Evolutionary conservation across 2,888 invertebrate genomes (phyloP).

Genomic region (Myathropa florea): DNA sequence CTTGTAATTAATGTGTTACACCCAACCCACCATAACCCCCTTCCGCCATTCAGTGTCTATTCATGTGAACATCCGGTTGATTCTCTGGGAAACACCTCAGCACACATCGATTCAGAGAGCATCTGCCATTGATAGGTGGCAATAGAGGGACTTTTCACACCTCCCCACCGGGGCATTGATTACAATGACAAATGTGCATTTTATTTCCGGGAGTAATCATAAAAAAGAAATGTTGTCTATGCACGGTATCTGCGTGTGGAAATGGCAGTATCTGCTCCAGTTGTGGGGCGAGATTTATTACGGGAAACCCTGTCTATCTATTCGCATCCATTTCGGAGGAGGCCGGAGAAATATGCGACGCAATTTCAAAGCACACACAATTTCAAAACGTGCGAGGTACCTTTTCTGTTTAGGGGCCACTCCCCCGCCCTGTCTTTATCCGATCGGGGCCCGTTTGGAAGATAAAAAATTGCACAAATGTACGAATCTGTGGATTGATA

Average conservation of each 20-base stretch:
- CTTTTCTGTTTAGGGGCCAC: too few relatives aligned
- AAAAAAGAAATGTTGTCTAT: conserved; percentile 12
- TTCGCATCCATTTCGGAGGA: conserved; percentile 26
- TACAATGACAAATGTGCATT: conserved; percentile 69
- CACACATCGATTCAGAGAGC: conserved; percentile 1
- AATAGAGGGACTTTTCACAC: conserved; percentile 36
- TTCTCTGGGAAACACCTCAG: neutral
- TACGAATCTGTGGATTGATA: conserved; percentile 23
- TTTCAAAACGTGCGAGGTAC: conserved; percentile 52
- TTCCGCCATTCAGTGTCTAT: neutral
- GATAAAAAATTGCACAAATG: conserved; percentile 6
- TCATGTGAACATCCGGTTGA: neutral
- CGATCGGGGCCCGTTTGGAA: conserved; percentile 16
- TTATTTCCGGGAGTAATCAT: conserved; percentile 65
- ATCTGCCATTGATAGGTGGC: conserved; percentile 40
- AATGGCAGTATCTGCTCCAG: conserved; percentile 18
- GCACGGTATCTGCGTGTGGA: neutral
- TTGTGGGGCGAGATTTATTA: conserved; percentile 64
- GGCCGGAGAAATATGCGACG: conserved; percentile 53
- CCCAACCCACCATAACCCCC: neutral
- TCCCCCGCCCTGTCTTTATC: conserved; percentile 42
- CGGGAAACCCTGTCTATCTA: conserved; percentile 55
- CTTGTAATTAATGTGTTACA: neutral
- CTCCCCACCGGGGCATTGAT: conserved; percentile 44
- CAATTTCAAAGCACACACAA: conserved; percentile 57